Percentiles rank a stretch among this genome's conserved stretches.
Evolutionary conservation across 2,113 vertebrate species (phyloP).

Genomic region (Cyanoderma ruficeps): DNA sequence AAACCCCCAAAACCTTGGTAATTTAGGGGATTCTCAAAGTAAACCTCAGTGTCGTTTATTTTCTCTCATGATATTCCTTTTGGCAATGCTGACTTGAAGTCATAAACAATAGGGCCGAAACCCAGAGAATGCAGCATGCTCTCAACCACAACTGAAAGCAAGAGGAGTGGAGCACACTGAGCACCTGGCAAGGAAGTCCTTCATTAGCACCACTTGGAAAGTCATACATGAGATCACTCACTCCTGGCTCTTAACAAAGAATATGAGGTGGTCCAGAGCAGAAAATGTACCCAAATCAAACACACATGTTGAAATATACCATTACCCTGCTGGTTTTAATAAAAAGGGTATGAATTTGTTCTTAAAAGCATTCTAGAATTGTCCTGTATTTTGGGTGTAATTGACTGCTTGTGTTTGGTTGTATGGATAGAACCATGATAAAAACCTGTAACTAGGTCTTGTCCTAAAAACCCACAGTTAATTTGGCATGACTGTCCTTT

Average conservation of each 20-base stretch:
- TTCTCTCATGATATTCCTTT: background rate
- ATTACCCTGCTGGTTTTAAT: constrained; percentile 28
- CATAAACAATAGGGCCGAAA: background rate
- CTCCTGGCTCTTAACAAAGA: constrained; percentile 45
- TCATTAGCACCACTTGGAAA: constrained; percentile 53
- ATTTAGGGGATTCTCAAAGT: background rate
- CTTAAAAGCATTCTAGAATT: constrained; percentile 15
- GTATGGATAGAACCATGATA: background rate
- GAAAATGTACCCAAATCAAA: constrained; percentile 59
- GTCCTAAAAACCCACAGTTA: background rate
- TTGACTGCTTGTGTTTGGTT: background rate
- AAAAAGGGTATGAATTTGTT: background rate
- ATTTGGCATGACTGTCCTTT: background rate
- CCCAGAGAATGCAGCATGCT: background rate
- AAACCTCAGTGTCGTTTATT: background rate
- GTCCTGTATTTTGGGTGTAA: background rate
- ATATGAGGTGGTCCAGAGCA: constrained; percentile 46
- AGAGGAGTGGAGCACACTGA: background rate
- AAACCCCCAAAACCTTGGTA: accelerated
- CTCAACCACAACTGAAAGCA: constrained; percentile 6
- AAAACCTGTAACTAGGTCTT: background rate
- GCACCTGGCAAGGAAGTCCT: constrained; percentile 41
- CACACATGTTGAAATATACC: constrained; percentile 20
- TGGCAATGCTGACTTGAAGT: background rate
- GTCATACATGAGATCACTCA: constrained; percentile 58